Conservation (phyloP, 2,113 vertebrate genomes). For the western clawed frog (Xenopus tropicalis) region DNA sequence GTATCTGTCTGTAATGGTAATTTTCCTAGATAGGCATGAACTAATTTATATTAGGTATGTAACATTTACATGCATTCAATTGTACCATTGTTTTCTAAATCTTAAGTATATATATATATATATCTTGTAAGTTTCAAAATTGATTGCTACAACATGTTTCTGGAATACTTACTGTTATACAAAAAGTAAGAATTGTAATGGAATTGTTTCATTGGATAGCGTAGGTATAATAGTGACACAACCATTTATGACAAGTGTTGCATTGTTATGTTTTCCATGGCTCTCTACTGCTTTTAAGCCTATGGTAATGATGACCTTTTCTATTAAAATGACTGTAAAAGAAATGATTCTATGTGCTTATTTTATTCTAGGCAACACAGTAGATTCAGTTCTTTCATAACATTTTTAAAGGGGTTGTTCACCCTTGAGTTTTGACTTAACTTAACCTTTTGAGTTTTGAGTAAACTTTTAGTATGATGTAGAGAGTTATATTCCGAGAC, state of each 20-base stretch:
- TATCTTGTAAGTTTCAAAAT: constrained; percentile 71
- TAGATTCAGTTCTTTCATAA: no score
- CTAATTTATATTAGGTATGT: constrained; percentile 70
- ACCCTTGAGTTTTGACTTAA: no score
- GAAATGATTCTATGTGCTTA: neutral
- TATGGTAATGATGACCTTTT: neutral
- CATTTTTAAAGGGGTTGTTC: no score
- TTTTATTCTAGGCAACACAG: no score
- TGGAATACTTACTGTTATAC: constrained; percentile 71
- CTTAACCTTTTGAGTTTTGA: no score
- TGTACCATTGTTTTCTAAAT: constrained; percentile 67
- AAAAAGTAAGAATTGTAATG: constrained; percentile 65
- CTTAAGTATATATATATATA: neutral
- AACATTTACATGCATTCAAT: constrained; percentile 69
- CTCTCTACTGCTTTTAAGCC: neutral
- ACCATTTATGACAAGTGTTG: neutral
- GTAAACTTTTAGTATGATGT: no score
- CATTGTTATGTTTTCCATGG: neutral
- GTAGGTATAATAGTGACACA: constrained; percentile 10
- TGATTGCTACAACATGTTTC: constrained; percentile 66
- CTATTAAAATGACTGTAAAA: constrained; percentile 20
- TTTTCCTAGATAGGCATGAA: constrained; percentile 74
- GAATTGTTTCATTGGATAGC: constrained; percentile 56
- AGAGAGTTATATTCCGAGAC: no score
- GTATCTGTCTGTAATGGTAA: constrained; percentile 66